phyloP scores from a whole-genome alignment of 1,140 invertebrate species.

The Hyles vespertilio region DNA sequence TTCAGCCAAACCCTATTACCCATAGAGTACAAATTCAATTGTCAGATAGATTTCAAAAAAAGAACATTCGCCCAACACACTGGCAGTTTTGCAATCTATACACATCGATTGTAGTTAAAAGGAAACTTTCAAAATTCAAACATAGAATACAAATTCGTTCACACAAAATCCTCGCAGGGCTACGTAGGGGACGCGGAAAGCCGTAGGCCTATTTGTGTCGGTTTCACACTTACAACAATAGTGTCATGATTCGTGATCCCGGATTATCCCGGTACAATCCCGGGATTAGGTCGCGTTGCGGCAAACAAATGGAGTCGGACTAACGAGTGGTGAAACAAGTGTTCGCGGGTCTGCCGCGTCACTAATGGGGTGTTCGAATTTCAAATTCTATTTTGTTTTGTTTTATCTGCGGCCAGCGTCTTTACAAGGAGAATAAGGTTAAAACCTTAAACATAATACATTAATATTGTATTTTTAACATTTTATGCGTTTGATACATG shows the following conservation, averaged over 20 bases:
- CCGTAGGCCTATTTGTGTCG: conserved; percentile 74
- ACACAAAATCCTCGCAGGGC: neutral
- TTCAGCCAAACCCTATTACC: neutral
- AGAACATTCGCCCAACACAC: conserved; percentile 5
- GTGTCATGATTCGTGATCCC: conserved; percentile 75
- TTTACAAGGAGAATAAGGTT: neutral
- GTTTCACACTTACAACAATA: conserved; percentile 76
- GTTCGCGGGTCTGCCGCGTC: conserved; percentile 28
- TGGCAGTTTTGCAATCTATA: too few relatives aligned
- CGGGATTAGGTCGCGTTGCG: conserved; percentile 69
- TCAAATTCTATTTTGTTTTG: conserved; percentile 30
- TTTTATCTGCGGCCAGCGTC: conserved; percentile 11
- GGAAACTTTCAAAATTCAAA: neutral
- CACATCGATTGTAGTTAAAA: too few relatives aligned
- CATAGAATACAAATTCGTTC: neutral
- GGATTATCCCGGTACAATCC: conserved; percentile 67
- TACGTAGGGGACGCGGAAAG: conserved; percentile 45
- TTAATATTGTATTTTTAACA: too few relatives aligned
- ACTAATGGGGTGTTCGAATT: conserved; percentile 46
- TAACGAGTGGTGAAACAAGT: conserved; percentile 63
- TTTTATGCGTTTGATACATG: too few relatives aligned
- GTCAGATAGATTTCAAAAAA: conserved; percentile 27
- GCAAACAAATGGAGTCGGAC: conserved; percentile 63
- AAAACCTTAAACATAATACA: too few relatives aligned
- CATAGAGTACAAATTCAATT: neutral